These are phyloP conservation scores for Teleopsis dalmanni DNA, from an alignment of 1,140 invertebrate species.

Conservation along the genomic window DNA sequence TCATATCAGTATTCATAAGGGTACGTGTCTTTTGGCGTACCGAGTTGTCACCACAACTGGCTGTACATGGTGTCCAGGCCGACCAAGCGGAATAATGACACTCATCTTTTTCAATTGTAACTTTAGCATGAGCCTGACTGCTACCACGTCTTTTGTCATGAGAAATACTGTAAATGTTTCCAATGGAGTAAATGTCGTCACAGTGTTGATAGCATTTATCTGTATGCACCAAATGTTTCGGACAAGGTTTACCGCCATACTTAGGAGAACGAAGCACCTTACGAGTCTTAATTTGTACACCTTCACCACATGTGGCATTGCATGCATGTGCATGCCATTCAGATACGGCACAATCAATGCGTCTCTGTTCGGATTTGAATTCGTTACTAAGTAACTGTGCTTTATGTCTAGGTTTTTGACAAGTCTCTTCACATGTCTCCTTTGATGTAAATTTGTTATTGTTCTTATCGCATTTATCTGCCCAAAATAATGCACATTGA, in stretches of 20 bases:
- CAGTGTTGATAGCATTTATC: slow-evolving; percentile 40
- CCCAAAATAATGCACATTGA: slow-evolving; percentile 64
- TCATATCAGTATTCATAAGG: slow-evolving; percentile 34
- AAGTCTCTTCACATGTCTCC: slow-evolving; percentile 44
- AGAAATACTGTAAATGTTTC: slow-evolving; percentile 1
- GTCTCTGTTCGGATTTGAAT: slow-evolving; percentile 25
- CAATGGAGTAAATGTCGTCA: slow-evolving; percentile 36
- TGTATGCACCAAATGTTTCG: slow-evolving; percentile 47
- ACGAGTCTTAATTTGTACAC: slow-evolving; percentile 45
- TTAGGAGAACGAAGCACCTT: slow-evolving; percentile 48
- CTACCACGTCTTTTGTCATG: neutral
- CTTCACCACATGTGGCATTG: slow-evolving; percentile 54
- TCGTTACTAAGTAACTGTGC: slow-evolving; percentile 25
- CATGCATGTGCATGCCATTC: slow-evolving; percentile 60
- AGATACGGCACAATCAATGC: slow-evolving; percentile 52
- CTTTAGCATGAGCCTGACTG: neutral
- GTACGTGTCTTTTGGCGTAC: slow-evolving; percentile 35
- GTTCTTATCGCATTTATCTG: slow-evolving; percentile 68
- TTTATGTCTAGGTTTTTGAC: slow-evolving; percentile 28
- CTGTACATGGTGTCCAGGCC: slow-evolving; percentile 56
- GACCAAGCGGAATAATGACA: slow-evolving; percentile 58
- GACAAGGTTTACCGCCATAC: slow-evolving; percentile 64
- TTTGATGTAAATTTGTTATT: slow-evolving; percentile 62
- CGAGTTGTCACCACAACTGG: slow-evolving; percentile 50
- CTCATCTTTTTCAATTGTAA: slow-evolving; percentile 36